Percentiles rank a stretch among this genome's conserved stretches.
phyloP scores from a whole-genome alignment of 53 echinoderm and acorn worm species.

The Stichopus horrens region DNA sequence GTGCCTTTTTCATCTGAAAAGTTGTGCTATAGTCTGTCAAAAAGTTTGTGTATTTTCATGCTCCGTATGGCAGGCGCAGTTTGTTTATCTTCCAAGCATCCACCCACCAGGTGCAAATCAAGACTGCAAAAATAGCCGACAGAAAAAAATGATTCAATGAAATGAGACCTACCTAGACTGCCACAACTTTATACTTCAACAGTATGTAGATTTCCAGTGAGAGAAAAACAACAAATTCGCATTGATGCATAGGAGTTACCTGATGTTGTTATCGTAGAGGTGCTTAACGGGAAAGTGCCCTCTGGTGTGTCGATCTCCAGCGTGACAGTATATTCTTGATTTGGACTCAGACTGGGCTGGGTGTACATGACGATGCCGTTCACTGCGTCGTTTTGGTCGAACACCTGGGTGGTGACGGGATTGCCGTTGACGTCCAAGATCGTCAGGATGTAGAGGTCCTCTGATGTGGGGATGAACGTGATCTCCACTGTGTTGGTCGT shows the following conservation, averaged over 20 bases:
- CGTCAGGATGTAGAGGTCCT: slow-evolving; percentile 47
- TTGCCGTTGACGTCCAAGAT: slow-evolving; percentile 51
- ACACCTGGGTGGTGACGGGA: slow-evolving; percentile 28
- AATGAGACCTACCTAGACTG: too few species aligned
- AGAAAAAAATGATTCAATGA: too few species aligned
- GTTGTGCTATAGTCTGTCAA: too few species aligned
- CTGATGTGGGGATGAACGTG: slow-evolving; percentile 29
- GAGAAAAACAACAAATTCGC: neutral
- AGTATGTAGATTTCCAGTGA: neutral
- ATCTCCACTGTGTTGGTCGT: slow-evolving; percentile 20
- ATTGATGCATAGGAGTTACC: neutral
- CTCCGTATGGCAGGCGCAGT: too few species aligned
- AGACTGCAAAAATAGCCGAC: too few species aligned
- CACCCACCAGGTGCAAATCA: too few species aligned
- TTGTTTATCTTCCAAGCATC: too few species aligned
- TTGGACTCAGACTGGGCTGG: slow-evolving; percentile 38
- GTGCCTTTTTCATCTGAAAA: too few species aligned
- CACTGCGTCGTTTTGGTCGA: slow-evolving; percentile 26
- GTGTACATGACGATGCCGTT: slow-evolving; percentile 49
- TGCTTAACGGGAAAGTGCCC: slow-evolving; percentile 19
- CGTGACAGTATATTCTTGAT: slow-evolving; percentile 43
- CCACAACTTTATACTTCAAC: neutral
- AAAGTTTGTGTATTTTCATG: too few species aligned
- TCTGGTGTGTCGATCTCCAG: slow-evolving; percentile 54
- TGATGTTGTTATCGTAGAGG: slow-evolving; percentile 12